phyloP scores from a whole-genome alignment of 2,888 invertebrate species.

The Eucriotettix oculatus region DNA sequence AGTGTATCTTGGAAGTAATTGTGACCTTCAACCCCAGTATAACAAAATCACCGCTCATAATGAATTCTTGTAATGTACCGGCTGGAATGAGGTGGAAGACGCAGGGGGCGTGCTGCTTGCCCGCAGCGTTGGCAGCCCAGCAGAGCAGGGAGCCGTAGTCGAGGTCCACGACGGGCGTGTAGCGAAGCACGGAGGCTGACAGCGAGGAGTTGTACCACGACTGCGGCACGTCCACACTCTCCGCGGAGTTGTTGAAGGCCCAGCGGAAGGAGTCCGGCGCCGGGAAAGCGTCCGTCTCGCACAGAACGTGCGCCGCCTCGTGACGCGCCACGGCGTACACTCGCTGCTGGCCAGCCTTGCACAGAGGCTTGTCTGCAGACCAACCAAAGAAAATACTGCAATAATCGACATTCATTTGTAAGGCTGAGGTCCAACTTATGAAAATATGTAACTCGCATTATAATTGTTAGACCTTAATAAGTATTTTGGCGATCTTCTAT shows the following conservation, averaged over 20 bases:
- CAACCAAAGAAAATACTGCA: too few species aligned
- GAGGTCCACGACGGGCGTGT: slow-evolving; percentile 76
- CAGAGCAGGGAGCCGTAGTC: slow-evolving; percentile 39
- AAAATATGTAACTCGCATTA: too few species aligned
- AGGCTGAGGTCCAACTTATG: too few species aligned
- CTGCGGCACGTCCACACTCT: slow-evolving; percentile 56
- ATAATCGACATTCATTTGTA: too few species aligned
- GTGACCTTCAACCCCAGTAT: too few species aligned
- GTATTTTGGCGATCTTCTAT: too few species aligned
- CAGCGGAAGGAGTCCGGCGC: slow-evolving; percentile 69
- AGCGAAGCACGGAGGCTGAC: slow-evolving; percentile 34
- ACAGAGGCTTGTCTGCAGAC: slow-evolving; percentile 65
- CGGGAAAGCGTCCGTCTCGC: slow-evolving; percentile 75
- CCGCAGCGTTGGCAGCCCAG: slow-evolving; percentile 69
- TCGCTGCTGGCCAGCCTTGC: slow-evolving; percentile 52
- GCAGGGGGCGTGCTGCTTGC: slow-evolving; percentile 70
- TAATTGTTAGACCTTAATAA: too few species aligned
- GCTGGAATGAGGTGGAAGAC: slow-evolving; percentile 85
- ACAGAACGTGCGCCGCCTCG: slow-evolving; percentile 61
- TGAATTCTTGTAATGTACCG: slow-evolving; percentile 33
- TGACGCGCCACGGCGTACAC: slow-evolving; percentile 72
- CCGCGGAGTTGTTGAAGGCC: slow-evolving; percentile 79
- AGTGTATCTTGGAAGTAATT: too few species aligned
- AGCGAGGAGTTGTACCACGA: slow-evolving; percentile 31
- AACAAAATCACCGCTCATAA: too few species aligned